phyloP scores from a whole-genome alignment of 2,113 vertebrate genomes.

The Oreocharis arfaki region DNA sequence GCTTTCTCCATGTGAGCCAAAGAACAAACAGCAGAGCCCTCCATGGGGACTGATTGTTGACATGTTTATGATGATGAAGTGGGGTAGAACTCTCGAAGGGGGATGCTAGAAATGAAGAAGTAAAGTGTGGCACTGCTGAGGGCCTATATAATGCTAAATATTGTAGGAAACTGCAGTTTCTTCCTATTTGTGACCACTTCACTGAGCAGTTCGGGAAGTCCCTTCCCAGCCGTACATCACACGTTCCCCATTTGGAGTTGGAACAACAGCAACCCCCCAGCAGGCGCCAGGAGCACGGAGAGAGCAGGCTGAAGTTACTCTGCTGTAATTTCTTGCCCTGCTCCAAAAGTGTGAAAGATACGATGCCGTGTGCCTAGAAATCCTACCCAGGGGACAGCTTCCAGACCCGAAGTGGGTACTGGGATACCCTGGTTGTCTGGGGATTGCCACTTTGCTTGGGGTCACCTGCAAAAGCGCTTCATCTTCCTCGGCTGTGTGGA shows the following conservation, averaged over 20 bases:
- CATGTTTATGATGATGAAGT: constrained; percentile 76
- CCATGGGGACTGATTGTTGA: constrained; percentile 59
- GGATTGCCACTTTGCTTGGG: not conserved
- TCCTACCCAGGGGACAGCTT: constrained; percentile 26
- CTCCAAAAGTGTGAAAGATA: constrained; percentile 43
- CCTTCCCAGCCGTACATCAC: constrained; percentile 31
- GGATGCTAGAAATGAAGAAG: constrained; percentile 62
- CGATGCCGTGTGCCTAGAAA: not conserved
- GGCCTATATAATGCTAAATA: constrained; percentile 58
- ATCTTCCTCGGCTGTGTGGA: not conserved
- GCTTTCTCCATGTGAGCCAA: constrained; percentile 49
- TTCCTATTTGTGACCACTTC: constrained; percentile 51
- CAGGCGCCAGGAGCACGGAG: constrained; percentile 22
- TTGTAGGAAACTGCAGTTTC: constrained; percentile 53
- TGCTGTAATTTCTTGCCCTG: constrained; percentile 31
- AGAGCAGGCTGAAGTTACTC: not conserved
- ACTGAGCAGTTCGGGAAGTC: not conserved
- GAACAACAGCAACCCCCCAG: constrained; percentile 35
- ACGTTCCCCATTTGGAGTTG: not conserved
- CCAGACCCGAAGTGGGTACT: not conserved
- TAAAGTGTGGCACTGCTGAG: constrained; percentile 62
- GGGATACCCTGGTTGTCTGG: not conserved
- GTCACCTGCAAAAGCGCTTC: constrained; percentile 2
- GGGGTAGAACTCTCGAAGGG: constrained; percentile 51
- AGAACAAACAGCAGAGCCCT: constrained; percentile 58